A percentile compares a stretch with the other conserved stretches of the same genome.
Conservation (phyloP, 2,113 vertebrate genomes). For the Agapornis roseicollis region DNA sequence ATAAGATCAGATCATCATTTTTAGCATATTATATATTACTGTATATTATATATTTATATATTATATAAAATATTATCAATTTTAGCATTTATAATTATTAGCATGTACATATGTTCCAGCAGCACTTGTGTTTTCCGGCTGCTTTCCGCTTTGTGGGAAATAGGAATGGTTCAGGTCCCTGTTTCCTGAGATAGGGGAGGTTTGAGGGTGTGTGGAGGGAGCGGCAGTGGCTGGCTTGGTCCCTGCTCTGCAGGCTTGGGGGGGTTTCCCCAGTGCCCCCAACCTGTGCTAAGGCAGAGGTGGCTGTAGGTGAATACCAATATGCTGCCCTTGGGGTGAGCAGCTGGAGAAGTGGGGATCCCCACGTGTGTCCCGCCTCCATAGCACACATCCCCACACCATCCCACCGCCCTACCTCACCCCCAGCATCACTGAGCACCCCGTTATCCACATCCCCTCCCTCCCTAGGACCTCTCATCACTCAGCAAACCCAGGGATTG, state of each 20-base stretch:
- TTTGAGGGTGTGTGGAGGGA: not conserved
- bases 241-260: accelerated
- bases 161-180: not conserved
- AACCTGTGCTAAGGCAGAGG: not conserved
- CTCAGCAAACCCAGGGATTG: not conserved
- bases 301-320: not conserved
- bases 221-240: not conserved
- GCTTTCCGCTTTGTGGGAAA: not conserved
- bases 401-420: not conserved
- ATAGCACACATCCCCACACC: not conserved
- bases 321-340: not conserved
- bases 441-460: not conserved
- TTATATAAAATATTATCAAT: not conserved
- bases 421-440: not conserved
- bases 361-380: accelerated
- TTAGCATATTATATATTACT: not conserved
- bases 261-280: not conserved
- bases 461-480: not conserved
- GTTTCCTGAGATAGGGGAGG: not conserved
- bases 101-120: not conserved
- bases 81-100: not conserved
- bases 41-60: not conserved
- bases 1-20: not conserved
- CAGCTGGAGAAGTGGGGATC: not conserved
- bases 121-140: accelerated